These are phyloP conservation scores for Julus scandinavius DNA, from an alignment of 2,888 invertebrate genomes.

Conservation along the genomic window DNA sequence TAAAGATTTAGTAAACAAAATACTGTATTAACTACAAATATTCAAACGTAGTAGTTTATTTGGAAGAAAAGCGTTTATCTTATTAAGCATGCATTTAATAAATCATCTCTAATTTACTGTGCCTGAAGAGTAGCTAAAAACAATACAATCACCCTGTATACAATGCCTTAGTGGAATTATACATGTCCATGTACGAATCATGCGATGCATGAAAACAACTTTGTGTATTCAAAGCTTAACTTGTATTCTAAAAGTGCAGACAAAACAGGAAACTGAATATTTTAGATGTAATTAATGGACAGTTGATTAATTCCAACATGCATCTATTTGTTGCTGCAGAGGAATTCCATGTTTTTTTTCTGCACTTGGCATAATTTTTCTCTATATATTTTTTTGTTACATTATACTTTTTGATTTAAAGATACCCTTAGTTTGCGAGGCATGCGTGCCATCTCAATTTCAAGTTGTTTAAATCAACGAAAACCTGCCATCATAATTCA, in stretches of 20 bases:
- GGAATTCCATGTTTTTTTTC: slow-evolving; percentile 14
- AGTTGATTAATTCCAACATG: slow-evolving; percentile 8
- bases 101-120: no score
- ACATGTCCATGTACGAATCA: not conserved
- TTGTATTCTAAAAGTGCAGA: not conserved
- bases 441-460: slow-evolving; percentile 24
- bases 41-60: no score
- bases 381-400: not conserved
- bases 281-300: not conserved
- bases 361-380: not conserved
- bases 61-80: no score
- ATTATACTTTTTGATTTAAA: slow-evolving; percentile 30
- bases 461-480: slow-evolving; percentile 22
- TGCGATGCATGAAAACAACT: not conserved
- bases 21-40: no score
- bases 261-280: slow-evolving; percentile 33
- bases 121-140: not conserved
- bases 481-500: slow-evolving; percentile 35
- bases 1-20: no score
- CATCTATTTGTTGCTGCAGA: not conserved
- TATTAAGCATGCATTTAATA: no score
- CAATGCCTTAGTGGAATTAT: not conserved
- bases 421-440: slow-evolving; percentile 1
- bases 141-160: not conserved
- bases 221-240: not conserved